Base-by-base conservation (phyloP, 2,113 vertebrate genomes). In the Canis aureus region DNA sequence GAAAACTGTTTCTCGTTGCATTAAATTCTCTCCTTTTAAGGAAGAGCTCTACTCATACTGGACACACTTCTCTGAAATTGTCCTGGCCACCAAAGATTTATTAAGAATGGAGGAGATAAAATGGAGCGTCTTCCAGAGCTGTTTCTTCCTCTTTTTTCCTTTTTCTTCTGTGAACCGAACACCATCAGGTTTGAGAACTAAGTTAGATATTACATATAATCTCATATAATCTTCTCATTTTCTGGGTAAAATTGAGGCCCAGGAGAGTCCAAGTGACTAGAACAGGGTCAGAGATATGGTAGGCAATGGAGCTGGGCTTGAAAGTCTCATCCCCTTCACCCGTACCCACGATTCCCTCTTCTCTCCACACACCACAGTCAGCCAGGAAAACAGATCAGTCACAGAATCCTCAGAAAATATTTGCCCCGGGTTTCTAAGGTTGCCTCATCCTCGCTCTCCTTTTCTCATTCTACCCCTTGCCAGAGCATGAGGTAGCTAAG, bases 1-100 rank as follows among this genome's bases (percentile, higher is more conserved):
- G 97, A 95, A 97, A 96, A 98, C 92, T 96, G 89, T 95, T 98
- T 97, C 94, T 97, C 79, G 92, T 97, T 97, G 95, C 89, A 94
- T 94, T 76, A 82, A 95, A 92, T 88, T 91, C 43, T 95, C 92
- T 97, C 43, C n/a, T 95, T 90, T 69, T 97, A 91, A 96, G 96
- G 95, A 29, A 23, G 86, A 91, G 8, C 91, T 96, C 92, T 85
- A 89, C 64, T 90, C 93, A 53, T 25, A 87, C 60, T 84, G 91
- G 81, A 87, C 62, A 96, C 92, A 97, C 43, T 38, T 88, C 94
- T 97, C 96, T 97, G 96, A 98, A 98, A 98, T 60, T 13, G 0
- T 97, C 98, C 97, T 96, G 0, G 9, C 97, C 92, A 92, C 79
- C 91, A 67, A 96, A 89, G 88, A 57, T 93, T 96, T 94, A 90